These are phyloP conservation scores for Theretra japonica DNA, from an alignment of 2,888 invertebrate species.

Conservation along the genomic window DNA sequence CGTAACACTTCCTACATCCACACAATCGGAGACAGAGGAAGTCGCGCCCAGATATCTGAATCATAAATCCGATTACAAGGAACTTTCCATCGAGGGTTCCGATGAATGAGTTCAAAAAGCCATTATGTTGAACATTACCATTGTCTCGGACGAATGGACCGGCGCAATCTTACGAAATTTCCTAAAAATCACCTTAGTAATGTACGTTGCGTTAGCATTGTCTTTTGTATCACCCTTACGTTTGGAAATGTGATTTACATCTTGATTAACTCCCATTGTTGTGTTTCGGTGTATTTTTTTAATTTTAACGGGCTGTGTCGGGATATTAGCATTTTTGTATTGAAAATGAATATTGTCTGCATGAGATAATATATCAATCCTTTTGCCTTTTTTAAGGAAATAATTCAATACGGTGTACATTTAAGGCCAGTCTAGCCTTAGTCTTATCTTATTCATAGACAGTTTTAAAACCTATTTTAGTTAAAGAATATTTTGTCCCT, in stretches of 20 bases:
- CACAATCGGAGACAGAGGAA: constrained; percentile 54
- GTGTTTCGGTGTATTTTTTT: constrained; percentile 11
- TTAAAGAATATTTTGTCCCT: too few species aligned
- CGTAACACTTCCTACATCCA: constrained; percentile 19
- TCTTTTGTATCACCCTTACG: constrained; percentile 50
- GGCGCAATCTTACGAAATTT: constrained; percentile 83
- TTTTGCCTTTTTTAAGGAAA: too few species aligned
- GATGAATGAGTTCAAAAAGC: constrained; percentile 77
- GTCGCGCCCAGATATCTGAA: constrained; percentile 71
- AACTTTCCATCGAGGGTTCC: constrained; percentile 79
- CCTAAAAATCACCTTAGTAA: constrained; percentile 76
- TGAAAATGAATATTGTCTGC: too few species aligned
- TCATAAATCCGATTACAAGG: constrained; percentile 68
- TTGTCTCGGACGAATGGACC: constrained; percentile 80
- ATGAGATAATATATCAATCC: too few species aligned
- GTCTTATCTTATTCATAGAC: too few species aligned
- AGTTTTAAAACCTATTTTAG: too few species aligned
- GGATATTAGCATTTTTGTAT: too few species aligned
- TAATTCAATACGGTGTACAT: too few species aligned
- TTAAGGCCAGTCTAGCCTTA: too few species aligned
- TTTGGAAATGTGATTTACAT: constrained; percentile 25
- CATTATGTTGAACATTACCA: constrained; percentile 81
- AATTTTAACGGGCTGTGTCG: too few species aligned
- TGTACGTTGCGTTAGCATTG: constrained; percentile 66
- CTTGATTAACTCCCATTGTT: constrained; percentile 18